These are phyloP conservation scores for Acrocephalus kingi DNA, from an alignment of 2,113 vertebrate genomes.

Conservation along the genomic window DNA sequence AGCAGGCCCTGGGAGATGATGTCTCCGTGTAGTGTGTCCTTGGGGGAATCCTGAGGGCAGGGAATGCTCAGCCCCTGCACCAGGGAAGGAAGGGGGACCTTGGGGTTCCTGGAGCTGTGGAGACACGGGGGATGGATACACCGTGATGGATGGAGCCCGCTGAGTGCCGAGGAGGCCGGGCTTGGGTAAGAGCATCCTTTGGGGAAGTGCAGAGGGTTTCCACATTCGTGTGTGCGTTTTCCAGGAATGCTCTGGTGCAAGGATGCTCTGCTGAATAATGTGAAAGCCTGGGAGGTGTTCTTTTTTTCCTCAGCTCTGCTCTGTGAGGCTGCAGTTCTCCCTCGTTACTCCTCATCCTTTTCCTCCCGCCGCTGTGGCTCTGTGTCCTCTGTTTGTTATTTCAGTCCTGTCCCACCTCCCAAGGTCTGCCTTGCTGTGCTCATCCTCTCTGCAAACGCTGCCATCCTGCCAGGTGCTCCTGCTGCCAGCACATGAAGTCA, in stretches of 20 bases:
- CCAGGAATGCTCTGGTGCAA: neutral
- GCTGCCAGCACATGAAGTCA: slow-evolving; percentile 47
- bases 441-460: neutral
- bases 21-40: rapidly evolving
- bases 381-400: neutral
- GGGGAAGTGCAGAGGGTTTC: rapidly evolving
- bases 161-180: neutral
- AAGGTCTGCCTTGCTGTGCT: neutral
- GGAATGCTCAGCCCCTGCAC: neutral
- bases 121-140: neutral
- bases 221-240: rapidly evolving
- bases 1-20: neutral
- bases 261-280: neutral
- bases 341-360: neutral
- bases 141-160: too few species aligned
- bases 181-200: neutral
- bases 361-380: neutral
- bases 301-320: neutral
- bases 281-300: neutral
- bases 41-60: neutral
- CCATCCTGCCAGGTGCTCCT: neutral
- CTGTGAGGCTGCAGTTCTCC: neutral
- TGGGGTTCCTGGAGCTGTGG: neutral
- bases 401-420: neutral
- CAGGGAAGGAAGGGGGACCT: neutral